phyloP scores from a whole-genome alignment of 2,113 vertebrate genomes.

The Crotalus helleri region DNA sequence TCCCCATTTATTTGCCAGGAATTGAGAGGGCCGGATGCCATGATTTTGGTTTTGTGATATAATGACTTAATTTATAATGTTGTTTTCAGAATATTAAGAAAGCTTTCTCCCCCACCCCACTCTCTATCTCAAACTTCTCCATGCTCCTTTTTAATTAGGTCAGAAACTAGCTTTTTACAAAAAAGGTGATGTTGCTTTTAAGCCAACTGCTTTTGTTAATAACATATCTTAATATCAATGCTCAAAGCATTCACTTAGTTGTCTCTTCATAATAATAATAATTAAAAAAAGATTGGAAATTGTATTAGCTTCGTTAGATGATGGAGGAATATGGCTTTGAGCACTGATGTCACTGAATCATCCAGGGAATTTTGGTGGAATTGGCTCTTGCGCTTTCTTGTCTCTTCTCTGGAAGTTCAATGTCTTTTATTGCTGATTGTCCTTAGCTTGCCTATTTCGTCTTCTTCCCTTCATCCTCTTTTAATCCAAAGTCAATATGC shows the following conservation, averaged over 20 bases:
- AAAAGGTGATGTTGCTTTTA: neutral
- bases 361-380: neutral
- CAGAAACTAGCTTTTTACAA: neutral
- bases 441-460: neutral
- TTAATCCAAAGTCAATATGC: neutral
- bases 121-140: neutral
- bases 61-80: neutral
- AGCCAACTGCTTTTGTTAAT: neutral
- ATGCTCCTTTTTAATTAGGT: neutral
- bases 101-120: neutral
- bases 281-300: neutral
- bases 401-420: neutral
- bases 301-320: neutral
- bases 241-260: neutral
- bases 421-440: neutral
- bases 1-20: no score
- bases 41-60: neutral
- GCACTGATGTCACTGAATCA: neutral
- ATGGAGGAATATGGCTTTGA: neutral
- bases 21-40: no score
- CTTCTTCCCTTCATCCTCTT: neutral
- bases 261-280: neutral
- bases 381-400: neutral
- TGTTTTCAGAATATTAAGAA: neutral
- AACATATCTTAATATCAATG: neutral